Percentiles rank a stretch among this genome's conserved stretches.
These are phyloP conservation scores for Leucoma salicis DNA, from an alignment of 2,888 invertebrate genomes.

Conservation along the genomic window DNA sequence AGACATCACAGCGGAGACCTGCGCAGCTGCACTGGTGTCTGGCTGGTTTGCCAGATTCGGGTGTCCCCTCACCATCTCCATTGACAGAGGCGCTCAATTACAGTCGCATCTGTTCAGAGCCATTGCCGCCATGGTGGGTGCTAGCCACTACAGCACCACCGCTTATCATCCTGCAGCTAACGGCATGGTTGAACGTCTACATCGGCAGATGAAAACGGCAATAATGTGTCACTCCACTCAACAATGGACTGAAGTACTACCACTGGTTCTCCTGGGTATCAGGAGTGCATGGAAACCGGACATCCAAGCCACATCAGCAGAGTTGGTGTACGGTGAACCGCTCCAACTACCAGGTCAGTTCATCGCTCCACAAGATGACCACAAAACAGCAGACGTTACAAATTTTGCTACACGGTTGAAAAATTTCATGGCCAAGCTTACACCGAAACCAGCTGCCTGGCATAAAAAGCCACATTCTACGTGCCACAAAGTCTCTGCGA, in stretches of 20 bases:
- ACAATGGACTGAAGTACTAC: background rate
- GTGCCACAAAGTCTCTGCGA: too few species aligned
- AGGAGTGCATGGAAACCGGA: conserved; percentile 3
- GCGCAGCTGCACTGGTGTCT: too few species aligned
- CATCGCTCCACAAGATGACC: too few species aligned
- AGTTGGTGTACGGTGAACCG: too few species aligned
- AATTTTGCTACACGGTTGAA: too few species aligned
- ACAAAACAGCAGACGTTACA: too few species aligned
- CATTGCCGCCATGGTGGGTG: background rate
- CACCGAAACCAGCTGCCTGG: too few species aligned
- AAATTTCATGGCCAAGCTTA: too few species aligned
- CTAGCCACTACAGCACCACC: background rate
- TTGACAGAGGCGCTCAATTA: background rate
- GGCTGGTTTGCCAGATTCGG: too few species aligned
- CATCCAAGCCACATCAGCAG: background rate
- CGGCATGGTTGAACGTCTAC: conserved; percentile 2
- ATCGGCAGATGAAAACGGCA: conserved; percentile 4
- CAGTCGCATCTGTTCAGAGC: background rate
- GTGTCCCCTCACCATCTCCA: background rate
- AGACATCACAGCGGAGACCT: too few species aligned
- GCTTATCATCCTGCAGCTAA: background rate
- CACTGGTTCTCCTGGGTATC: conserved; percentile 1
- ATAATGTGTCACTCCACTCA: conserved; percentile 1
- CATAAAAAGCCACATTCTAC: too few species aligned
- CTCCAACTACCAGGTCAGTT: too few species aligned